These are phyloP conservation scores for Electrona antarctica DNA, from an alignment of 2,113 vertebrate species.

Conservation along the genomic window DNA sequence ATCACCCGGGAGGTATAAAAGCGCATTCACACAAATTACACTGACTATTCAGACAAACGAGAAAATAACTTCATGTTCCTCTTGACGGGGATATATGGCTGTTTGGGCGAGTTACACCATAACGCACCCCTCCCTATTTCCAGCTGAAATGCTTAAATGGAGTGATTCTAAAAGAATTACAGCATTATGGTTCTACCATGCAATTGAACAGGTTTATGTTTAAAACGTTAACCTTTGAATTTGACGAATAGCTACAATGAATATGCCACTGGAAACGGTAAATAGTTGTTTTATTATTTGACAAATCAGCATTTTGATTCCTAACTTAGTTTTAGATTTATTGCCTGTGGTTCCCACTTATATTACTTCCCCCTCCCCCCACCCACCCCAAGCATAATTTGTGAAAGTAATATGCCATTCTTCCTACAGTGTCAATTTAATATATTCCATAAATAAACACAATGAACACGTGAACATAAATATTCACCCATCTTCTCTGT, in stretches of 20 bases:
- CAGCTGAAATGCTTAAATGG: constrained; percentile 65
- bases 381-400: constrained; percentile 1
- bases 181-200: constrained; percentile 50
- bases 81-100: constrained; percentile 66
- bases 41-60: constrained; percentile 72
- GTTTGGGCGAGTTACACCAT: constrained; percentile 46
- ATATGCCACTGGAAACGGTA: constrained; percentile 45
- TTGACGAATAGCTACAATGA: constrained; percentile 64
- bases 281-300: constrained; percentile 52
- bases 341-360: constrained; percentile 23
- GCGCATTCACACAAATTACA: constrained; percentile 73
- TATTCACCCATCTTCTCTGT: constrained; percentile 29
- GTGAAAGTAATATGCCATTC: neutral
- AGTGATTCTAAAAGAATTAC: constrained; percentile 64
- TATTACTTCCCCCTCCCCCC: neutral
- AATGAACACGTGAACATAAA: constrained; percentile 41
- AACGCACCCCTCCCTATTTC: constrained; percentile 43
- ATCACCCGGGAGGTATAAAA: constrained; percentile 70
- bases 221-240: constrained; percentile 62
- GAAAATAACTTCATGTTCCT: constrained; percentile 68
- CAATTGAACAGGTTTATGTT: constrained; percentile 60
- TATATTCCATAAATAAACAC: constrained; percentile 2
- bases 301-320: constrained; percentile 53
- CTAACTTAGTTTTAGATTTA: constrained; percentile 52
- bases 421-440: constrained; percentile 9